Conservation (phyloP, 2,113 vertebrate genomes). For the Labeo rohita region DNA sequence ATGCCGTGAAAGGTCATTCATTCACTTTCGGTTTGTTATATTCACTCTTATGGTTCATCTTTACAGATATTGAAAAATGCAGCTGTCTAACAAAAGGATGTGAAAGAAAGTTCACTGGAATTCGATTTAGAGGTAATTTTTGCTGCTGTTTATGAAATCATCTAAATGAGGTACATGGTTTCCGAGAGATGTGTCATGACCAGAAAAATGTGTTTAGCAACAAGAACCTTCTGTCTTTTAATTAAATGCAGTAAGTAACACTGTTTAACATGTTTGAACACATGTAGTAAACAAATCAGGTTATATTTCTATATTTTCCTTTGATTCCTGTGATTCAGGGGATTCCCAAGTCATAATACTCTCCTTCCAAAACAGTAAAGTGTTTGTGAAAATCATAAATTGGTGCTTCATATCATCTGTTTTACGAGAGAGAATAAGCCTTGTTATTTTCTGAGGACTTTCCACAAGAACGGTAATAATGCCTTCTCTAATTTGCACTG, state of each 20-base stretch:
- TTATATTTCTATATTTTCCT: not conserved
- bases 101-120: not conserved
- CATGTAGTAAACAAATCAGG: not conserved
- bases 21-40: not conserved
- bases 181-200: not conserved
- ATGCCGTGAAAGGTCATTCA: not conserved
- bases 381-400: not conserved
- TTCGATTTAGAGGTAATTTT: not conserved
- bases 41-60: not conserved
- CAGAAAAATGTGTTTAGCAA: not conserved
- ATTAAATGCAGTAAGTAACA: not conserved
- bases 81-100: not conserved
- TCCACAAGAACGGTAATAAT: slow-evolving; percentile 35
- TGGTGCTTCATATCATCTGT: not conserved
- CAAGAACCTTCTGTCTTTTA: not conserved
- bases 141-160: not conserved
- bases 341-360: not conserved
- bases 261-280: not conserved
- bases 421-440: slow-evolving; percentile 23
- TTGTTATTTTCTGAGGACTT: slow-evolving; percentile 34
- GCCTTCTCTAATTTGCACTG: slow-evolving; percentile 45
- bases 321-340: not conserved
- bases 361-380: not conserved
- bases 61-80: not conserved
- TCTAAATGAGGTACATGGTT: not conserved